Conservation (phyloP, 2,888 invertebrate species). For the Dusona sp. region DNA sequence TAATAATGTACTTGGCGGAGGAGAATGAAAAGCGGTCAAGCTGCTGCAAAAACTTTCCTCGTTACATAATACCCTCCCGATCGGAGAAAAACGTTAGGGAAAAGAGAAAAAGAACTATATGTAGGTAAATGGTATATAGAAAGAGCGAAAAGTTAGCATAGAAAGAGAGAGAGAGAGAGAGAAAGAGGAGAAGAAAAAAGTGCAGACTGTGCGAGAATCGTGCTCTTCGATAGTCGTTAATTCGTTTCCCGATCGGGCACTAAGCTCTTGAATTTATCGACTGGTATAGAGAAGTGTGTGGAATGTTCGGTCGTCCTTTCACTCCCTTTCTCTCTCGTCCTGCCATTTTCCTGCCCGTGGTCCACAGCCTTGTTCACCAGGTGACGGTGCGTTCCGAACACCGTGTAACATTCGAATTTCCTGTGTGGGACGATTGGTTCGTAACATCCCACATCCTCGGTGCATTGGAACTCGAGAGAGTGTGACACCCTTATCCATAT, state of each 20-base stretch:
- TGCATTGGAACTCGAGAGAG: neutral
- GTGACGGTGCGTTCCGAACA: conserved; percentile 41
- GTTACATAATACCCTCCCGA: conserved; percentile 43
- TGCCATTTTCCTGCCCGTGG: neutral
- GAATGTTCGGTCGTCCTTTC: conserved; percentile 41
- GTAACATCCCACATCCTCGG: conserved; percentile 28
- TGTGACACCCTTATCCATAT: conserved; percentile 11
- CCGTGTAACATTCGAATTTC: conserved; percentile 57
- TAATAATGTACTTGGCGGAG: conserved; percentile 1
- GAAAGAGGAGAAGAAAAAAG: conserved; percentile 47
- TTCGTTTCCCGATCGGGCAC: conserved; percentile 68
- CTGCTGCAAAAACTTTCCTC: conserved; percentile 49
- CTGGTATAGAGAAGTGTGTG: conserved; percentile 38
- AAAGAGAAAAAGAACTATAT: conserved; percentile 29
- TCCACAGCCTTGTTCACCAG: conserved; percentile 52
- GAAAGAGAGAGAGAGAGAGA: conserved; percentile 8
- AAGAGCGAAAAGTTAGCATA: conserved; percentile 20
- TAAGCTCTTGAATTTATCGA: conserved; percentile 69
- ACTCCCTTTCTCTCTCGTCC: conserved; percentile 4
- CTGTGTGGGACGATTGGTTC: conserved; percentile 42
- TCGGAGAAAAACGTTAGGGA: conserved; percentile 38
- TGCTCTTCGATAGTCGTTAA: conserved; percentile 69
- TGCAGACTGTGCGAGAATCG: conserved; percentile 68
- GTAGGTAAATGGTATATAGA: conserved; percentile 26
- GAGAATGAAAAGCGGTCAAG: conserved; percentile 16